A percentile compares a stretch with the other conserved stretches of the same genome.
Evolutionary conservation across 1,140 invertebrate species (phyloP).

Genomic region (Odontomachus brunneus): DNA sequence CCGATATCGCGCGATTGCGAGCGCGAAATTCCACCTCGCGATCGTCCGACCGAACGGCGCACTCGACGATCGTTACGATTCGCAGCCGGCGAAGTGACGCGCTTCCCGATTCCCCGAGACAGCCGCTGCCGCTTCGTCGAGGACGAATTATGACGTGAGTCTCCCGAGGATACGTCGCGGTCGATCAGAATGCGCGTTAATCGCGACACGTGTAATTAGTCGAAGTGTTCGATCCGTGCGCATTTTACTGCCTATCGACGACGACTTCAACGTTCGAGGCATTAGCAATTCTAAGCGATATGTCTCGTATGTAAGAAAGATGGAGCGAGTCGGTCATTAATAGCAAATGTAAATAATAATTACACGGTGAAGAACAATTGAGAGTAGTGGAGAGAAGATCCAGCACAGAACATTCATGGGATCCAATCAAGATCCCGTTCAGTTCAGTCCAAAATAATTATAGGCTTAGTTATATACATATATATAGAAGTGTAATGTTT

Average conservation of each 20-base stretch:
- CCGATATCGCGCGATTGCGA: constrained; percentile 16
- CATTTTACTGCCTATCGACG: constrained; percentile 75
- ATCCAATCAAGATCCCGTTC: too few relatives aligned
- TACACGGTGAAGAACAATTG: constrained; percentile 76
- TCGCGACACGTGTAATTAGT: constrained; percentile 74
- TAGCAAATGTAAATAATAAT: constrained; percentile 78
- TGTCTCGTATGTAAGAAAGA: constrained; percentile 55
- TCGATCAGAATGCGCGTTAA: constrained; percentile 61
- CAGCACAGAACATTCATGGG: too few relatives aligned
- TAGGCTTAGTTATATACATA: too few relatives aligned
- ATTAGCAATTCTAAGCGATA: constrained; percentile 78
- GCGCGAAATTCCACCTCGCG: neutral
- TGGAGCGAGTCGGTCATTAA: constrained; percentile 62
- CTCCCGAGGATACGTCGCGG: neutral
- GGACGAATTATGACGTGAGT: neutral
- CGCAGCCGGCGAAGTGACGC: too few relatives aligned
- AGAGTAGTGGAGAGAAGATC: neutral
- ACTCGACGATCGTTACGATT: too few relatives aligned
- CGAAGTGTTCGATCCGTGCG: constrained; percentile 45
- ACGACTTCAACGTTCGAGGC: constrained; percentile 38
- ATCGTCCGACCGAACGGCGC: too few relatives aligned
- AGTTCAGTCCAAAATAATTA: too few relatives aligned
- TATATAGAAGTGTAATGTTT: too few relatives aligned
- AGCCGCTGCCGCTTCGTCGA: too few relatives aligned
- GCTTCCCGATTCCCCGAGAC: too few relatives aligned